Evolutionary conservation across 2,113 vertebrate genomes (phyloP).

Genomic region (Dascyllus trimaculatus): DNA sequence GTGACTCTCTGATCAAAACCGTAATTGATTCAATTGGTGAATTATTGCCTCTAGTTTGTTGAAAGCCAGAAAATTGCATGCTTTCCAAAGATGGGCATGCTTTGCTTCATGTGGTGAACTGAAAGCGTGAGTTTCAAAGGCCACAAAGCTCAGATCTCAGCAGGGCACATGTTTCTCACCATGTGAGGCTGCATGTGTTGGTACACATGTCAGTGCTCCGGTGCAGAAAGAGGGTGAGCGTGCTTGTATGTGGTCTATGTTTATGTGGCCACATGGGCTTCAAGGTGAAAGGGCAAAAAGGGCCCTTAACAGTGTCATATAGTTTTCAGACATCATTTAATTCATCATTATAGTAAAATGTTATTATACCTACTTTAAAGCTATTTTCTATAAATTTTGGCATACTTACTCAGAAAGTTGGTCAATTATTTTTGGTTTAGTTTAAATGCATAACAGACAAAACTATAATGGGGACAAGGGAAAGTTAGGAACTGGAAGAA

Average conservation of each 20-base stretch:
- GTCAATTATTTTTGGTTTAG: too few species aligned
- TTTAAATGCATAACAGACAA: too few species aligned
- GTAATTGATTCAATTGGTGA: conserved; percentile 56
- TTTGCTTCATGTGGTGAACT: conserved; percentile 29
- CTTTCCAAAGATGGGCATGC: conserved; percentile 50
- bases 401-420: too few species aligned
- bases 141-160: conserved; percentile 67
- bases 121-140: conserved; percentile 63
- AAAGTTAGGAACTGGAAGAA: too few species aligned
- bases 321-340: too few species aligned
- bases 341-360: too few species aligned
- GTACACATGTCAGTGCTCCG: conserved; percentile 58
- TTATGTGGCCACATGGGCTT: background rate
- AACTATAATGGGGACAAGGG: too few species aligned
- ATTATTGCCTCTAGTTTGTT: conserved; percentile 31
- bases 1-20: conserved; percentile 50
- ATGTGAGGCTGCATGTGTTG: conserved; percentile 66
- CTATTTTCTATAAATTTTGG: too few species aligned
- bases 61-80: conserved; percentile 17
- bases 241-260: conserved; percentile 10
- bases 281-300: background rate
- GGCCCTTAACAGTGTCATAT: too few species aligned
- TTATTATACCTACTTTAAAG: too few species aligned
- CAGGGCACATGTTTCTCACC: conserved; percentile 56
- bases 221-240: conserved; percentile 15